phyloP scores from a whole-genome alignment of 2,113 vertebrate genomes.

The Thomomys bottae region DNA sequence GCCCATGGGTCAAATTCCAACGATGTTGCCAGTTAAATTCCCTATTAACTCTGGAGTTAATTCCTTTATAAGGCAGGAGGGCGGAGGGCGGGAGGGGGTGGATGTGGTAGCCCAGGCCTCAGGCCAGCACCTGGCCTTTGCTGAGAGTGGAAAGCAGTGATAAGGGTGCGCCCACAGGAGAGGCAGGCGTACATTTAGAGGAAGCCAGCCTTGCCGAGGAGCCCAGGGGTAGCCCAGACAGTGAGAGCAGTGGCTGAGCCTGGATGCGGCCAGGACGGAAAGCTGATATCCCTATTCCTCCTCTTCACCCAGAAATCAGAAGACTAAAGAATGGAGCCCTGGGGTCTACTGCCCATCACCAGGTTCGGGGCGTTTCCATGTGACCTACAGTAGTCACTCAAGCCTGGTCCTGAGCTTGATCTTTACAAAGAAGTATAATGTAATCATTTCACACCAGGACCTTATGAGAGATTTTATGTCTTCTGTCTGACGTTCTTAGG shows the following conservation, averaged over 20 bases:
- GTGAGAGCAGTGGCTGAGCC: not conserved
- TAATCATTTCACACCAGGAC: not conserved
- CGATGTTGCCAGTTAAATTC: conserved; percentile 64
- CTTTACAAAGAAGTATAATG: not conserved
- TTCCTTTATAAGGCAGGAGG: not conserved
- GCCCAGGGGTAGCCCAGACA: no score
- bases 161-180: rapidly evolving
- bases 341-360: not conserved
- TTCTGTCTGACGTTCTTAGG: not conserved
- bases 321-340: not conserved
- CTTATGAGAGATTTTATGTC: not conserved
- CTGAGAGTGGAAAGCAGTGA: not conserved
- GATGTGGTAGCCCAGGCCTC: no score
- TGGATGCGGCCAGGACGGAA: not conserved
- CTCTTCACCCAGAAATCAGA: not conserved
- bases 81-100: not conserved
- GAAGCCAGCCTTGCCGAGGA: not conserved
- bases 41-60: conserved; percentile 34
- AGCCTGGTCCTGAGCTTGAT: not conserved
- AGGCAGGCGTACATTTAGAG: no score
- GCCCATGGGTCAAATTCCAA: conserved; percentile 78
- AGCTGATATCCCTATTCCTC: not conserved
- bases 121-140: not conserved
- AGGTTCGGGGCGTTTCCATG: not conserved
- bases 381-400: not conserved